Base-by-base conservation (phyloP, 2,113 vertebrate genomes). In the Gyps fulvus region DNA sequence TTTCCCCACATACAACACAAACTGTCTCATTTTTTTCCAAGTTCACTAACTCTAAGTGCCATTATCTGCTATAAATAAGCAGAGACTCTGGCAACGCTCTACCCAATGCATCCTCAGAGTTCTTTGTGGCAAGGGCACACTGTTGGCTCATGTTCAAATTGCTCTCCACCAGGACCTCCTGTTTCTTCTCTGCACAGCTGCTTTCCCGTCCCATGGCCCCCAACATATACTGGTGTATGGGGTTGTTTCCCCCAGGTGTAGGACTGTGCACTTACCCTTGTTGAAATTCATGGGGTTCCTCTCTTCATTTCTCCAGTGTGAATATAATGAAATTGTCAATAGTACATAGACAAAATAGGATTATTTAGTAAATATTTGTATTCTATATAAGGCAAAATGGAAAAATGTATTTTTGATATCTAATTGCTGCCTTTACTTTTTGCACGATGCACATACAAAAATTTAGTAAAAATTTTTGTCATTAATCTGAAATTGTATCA, bases 161-260 rank as follows among this genome's bases (percentile, higher is more conserved):
- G 10, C 29, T 81, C 31, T 29, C 45, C 45, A n/a, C 27, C 6
- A 10, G 27, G 9, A 54, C 4, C 8, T 84, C 31, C 15, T 59
- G 11, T 26, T 42, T n/a, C 18, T 69, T 34, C 23, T 52, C 40
- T 58, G 16, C 16, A 40, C 38, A 59, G 4, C 8, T 31, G 8
- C 20, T 78, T 55, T 71, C 45, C 50, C n/a, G 16, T 1, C 6
- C 1, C 0, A 6, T n/a, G 42, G 10, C 6, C 7, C 21, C 23
- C 12, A 55, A 2, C 7, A 47, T 8, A 16, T 34, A 23, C 7
- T 50, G 16, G 25, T 80, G 22, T 19, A 18, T 15, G 11, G 12
- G 3, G 9, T 19, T 58, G 7, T 6, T 69, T 4, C 16, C 10
- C 9, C 6, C 42, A 31, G 4, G 8, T 19, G 14, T 22, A 76